Conservation (phyloP, 2,113 vertebrate genomes). For the Synodontis membranacea region DNA sequence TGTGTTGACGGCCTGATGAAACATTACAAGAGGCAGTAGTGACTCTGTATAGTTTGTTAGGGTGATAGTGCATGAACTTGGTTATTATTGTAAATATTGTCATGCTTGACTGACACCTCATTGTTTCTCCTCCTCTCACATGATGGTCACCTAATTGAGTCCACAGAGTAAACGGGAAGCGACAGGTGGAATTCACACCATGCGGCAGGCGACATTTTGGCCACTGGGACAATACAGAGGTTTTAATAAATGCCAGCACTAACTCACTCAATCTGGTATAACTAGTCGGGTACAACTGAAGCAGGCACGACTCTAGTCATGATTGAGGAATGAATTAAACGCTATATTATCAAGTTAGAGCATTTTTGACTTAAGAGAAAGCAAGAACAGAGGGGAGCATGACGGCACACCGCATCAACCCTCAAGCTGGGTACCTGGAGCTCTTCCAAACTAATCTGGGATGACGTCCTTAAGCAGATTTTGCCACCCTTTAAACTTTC, state of each 20-base stretch:
- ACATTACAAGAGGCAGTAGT: slow-evolving; percentile 33
- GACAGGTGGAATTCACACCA: slow-evolving; percentile 54
- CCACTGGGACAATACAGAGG: slow-evolving; percentile 46
- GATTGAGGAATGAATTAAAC: slow-evolving; percentile 63
- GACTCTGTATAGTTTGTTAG: slow-evolving; percentile 46
- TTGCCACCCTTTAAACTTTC: slow-evolving; percentile 67
- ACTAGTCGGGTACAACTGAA: slow-evolving; percentile 62
- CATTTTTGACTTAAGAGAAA: slow-evolving; percentile 70
- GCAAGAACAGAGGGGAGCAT: slow-evolving; percentile 63
- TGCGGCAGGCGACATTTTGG: background rate
- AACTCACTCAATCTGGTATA: slow-evolving; percentile 67
- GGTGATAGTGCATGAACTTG: slow-evolving; percentile 34
- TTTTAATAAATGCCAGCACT: slow-evolving; percentile 65
- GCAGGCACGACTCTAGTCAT: slow-evolving; percentile 28
- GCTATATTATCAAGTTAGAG: slow-evolving; percentile 72
- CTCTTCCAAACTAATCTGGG: slow-evolving; percentile 64
- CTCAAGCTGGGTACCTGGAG: slow-evolving; percentile 68
- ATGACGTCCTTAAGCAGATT: slow-evolving; percentile 62
- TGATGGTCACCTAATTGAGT: slow-evolving; percentile 57
- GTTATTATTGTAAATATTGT: slow-evolving; percentile 33
- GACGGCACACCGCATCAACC: slow-evolving; percentile 69
- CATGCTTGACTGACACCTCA: slow-evolving; percentile 47
- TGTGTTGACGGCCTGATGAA: slow-evolving; percentile 36
- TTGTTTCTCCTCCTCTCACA: slow-evolving; percentile 33
- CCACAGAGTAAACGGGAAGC: slow-evolving; percentile 53